Base-by-base conservation (phyloP, 2,888 invertebrate genomes). In the Ceriagrion tenellum region DNA sequence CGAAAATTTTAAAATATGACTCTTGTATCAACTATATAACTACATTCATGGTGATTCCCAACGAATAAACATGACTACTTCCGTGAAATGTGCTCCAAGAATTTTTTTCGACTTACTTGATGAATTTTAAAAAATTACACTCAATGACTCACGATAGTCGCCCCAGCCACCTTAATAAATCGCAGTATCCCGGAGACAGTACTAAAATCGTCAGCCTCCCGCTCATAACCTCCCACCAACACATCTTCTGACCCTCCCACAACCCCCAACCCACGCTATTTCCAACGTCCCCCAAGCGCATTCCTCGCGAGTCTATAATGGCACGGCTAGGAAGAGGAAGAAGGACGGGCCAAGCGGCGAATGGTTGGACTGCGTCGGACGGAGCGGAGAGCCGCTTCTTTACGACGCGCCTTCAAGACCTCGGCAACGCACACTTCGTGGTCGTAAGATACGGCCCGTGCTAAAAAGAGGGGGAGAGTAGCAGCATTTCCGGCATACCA, bases 191-290 rank as follows among this genome's bases (percentile, higher is more conserved):
- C n/a, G n/a, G n/a, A 74, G 74, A 74, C 35, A 18, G 35, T 35
- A 81, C 81, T 81, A 81, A 81, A 81, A 81, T 81, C n/a, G 69
- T 69, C 69, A 69, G 26, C 69, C 69, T n/a, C n/a, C n/a, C 26
- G 4, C 59, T 16, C 59, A 59, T 59, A 59, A 59, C 59, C 20
- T 20, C 69, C 69, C 69, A 69, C 69, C 69, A n/a, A 69, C 69
- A n/a, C n/a, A n/a, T 10, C 69, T 69, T 69, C 10, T 69, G 69
- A 69, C 69, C 69, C 69, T 35, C 69, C 69, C 69, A n/a, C 47
- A 47, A 2, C 4, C 2, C 69, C 35, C 35, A 35, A 13, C 81
- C 30, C 35, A 35, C 16, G 8, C 13, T 8, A 12, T 16, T 35
- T 3, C 35, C 0, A 81, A 81, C 81, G 81, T 2, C 69, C 81